A percentile compares a stretch with the other conserved stretches of the same genome.
Evolutionary conservation across 2,888 invertebrate species (phyloP).

Genomic region (Trissolcus brochymenae): DNA sequence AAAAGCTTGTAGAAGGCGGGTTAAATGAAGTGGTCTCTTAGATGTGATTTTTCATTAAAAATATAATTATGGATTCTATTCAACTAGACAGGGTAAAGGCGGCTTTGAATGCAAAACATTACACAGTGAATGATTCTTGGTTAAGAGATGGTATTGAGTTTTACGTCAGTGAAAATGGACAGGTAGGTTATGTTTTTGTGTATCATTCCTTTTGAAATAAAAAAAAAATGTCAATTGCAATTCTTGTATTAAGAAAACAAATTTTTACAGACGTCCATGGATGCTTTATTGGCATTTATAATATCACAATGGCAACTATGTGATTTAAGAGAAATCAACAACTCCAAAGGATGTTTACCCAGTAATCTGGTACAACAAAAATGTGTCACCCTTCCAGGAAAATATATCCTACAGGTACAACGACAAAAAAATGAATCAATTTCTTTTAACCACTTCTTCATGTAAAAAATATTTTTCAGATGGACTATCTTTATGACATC

Average conservation of each 20-base stretch:
- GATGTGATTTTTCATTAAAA: not conserved
- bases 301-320: conserved; percentile 83
- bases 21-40: too few species aligned
- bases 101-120: conserved; percentile 63
- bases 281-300: conserved; percentile 79
- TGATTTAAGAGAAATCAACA: conserved; percentile 80
- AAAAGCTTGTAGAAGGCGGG: too few species aligned
- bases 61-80: conserved; percentile 61
- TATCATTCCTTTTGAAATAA: conserved; percentile 9
- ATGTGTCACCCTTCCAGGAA: conserved; percentile 78
- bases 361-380: conserved; percentile 77
- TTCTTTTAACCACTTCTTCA: not conserved
- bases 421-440: not conserved
- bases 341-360: conserved; percentile 80
- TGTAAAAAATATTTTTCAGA: conserved; percentile 62
- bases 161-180: conserved; percentile 62
- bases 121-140: conserved; percentile 70
- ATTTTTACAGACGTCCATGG: conserved; percentile 64
- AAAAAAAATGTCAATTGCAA: not conserved
- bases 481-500: conserved; percentile 76
- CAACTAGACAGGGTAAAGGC: conserved; percentile 61
- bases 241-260: not conserved
- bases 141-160: conserved; percentile 69
- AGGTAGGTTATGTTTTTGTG: conserved; percentile 59
- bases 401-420: conserved; percentile 80